Evolutionary conservation across 2,113 vertebrate species (phyloP).

Genomic region (Amblyopsis rosae): DNA sequence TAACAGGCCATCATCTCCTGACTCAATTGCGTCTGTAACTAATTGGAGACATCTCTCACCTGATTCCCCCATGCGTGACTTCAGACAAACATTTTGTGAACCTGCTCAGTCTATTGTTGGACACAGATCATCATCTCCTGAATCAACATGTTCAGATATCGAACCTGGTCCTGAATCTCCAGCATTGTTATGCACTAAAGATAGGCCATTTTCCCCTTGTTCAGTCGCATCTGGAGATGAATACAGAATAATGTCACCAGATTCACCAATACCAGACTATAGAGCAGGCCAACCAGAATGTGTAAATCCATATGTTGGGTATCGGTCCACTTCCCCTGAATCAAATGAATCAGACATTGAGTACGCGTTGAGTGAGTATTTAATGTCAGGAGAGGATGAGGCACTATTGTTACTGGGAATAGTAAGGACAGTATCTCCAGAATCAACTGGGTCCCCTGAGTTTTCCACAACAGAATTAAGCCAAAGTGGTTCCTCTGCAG

Average conservation of each 20-base stretch:
- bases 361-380: constrained; percentile 34
- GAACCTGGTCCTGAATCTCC: constrained; percentile 50
- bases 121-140: constrained; percentile 41
- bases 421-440: constrained; percentile 27
- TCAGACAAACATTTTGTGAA: background rate
- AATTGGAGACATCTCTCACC: constrained; percentile 35
- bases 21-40: constrained; percentile 21
- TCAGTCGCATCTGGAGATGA: constrained; percentile 54
- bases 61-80: constrained; percentile 57
- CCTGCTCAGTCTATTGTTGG: constrained; percentile 1
- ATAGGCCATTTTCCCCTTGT: constrained; percentile 46
- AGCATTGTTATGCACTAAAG: constrained; percentile 16
- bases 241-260: constrained; percentile 38
- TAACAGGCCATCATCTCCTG: constrained; percentile 29
- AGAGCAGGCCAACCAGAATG: constrained; percentile 8
- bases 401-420: constrained; percentile 13
- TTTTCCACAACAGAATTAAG: background rate
- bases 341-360: constrained; percentile 53
- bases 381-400: constrained; percentile 21
- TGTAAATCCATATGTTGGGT: constrained; percentile 37
- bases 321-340: constrained; percentile 58
- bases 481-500: constrained; percentile 19
- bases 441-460: constrained; percentile 42
- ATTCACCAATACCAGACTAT: constrained; percentile 59
- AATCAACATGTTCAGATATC: constrained; percentile 35